phyloP scores from a whole-genome alignment of 2,113 vertebrate genomes.

The Rhodinocichla rosea region DNA sequence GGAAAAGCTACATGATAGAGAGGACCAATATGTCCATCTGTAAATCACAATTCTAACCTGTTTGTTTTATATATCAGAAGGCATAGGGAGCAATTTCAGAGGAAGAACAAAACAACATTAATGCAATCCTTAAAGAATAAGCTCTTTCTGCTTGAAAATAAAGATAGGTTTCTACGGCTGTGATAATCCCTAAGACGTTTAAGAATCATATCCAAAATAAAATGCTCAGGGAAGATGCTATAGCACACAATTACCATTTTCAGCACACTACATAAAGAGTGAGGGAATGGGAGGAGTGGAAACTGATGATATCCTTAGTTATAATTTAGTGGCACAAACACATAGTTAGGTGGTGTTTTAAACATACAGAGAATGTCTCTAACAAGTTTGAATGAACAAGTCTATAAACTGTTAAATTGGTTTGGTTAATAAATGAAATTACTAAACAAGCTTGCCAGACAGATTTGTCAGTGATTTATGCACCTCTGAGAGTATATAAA shows the following conservation, averaged over 20 bases:
- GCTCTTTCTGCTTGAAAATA: background rate
- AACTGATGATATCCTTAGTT: background rate
- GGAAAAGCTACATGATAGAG: background rate
- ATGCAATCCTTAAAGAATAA: background rate
- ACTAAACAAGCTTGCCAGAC: slow-evolving; percentile 3
- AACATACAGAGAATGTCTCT: background rate
- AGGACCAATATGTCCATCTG: background rate
- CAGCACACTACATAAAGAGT: background rate
- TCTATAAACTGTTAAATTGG: slow-evolving; percentile 24
- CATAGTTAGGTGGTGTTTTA: background rate
- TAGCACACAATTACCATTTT: background rate
- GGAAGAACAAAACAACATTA: background rate
- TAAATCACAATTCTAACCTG: background rate
- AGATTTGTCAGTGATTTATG: slow-evolving; percentile 40
- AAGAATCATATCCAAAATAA: background rate
- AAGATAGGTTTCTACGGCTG: background rate
- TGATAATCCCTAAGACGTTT: background rate
- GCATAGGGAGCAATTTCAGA: background rate
- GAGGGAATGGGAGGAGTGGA: background rate
- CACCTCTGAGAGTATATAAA: slow-evolving; percentile 22
- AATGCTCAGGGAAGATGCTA: background rate
- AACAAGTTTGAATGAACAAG: background rate
- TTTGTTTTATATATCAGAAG: background rate
- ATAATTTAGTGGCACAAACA: background rate
- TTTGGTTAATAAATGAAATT: slow-evolving; percentile 53